Conservation (phyloP, 2,113 vertebrate genomes). For the human (Homo sapiens) region GRCh38 chr2:40065001-40065500, state of each 20-base stretch:
- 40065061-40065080: accelerated
- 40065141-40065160: background rate
- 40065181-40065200: background rate
- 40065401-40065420: background rate
- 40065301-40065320: constrained; percentile 17
- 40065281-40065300: background rate
- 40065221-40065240: background rate
- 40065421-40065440: background rate
- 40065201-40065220: background rate
- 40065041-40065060: background rate
- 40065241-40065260: background rate
- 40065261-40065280: background rate
- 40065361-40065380: background rate
- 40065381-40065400: constrained; percentile 19
- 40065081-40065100: background rate
- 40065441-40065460: background rate
- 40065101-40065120: background rate
- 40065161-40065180: constrained; percentile 11
- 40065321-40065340: background rate
- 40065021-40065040: accelerated
- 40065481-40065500: background rate
- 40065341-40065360: background rate
- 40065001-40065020: background rate
- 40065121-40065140: background rate
- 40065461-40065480: background rate